Percentiles rank a stretch among this genome's conserved stretches.
Conservation (phyloP, 2,113 vertebrate species). For the Psammodynastes pulverulentus region DNA sequence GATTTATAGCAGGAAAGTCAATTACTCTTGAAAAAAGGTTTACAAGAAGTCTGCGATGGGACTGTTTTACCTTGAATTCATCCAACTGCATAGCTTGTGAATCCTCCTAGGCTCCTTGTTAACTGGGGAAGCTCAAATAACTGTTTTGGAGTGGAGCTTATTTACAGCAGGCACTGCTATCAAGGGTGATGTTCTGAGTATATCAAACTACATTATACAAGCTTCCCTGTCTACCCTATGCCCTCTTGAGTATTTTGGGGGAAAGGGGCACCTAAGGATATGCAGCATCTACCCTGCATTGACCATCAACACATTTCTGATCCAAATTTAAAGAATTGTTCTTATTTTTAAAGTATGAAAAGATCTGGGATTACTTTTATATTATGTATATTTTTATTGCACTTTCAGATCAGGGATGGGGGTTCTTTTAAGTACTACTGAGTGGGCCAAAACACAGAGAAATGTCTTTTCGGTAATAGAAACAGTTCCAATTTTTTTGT, state of each 20-base stretch:
- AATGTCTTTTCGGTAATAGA: not conserved
- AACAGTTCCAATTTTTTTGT: not conserved
- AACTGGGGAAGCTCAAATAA: not conserved
- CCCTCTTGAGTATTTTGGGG: not conserved
- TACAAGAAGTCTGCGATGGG: not conserved
- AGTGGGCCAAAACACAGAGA: not conserved
- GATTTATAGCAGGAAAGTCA: not conserved
- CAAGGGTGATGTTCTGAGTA: not conserved
- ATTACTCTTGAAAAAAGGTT: not conserved
- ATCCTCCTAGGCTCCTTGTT: not conserved
- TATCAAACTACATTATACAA: not conserved
- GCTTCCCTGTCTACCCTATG: not conserved
- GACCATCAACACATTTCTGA: not conserved
- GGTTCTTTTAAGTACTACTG: not conserved
- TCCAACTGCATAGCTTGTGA: not conserved
- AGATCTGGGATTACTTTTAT: not conserved
- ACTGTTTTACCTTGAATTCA: not conserved
- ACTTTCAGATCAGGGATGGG: not conserved
- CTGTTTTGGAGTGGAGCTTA: not conserved
- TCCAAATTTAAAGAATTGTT: not conserved
- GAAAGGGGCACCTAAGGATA: not conserved
- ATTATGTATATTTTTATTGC: not conserved
- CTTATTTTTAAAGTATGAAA: not conserved
- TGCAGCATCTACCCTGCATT: not conserved
- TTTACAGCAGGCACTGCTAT: not conserved